Evolutionary conservation across 2,888 invertebrate species (phyloP), one percentile per base, ranked within the genome.

Genomic region (Mycalesis mineus): DNA sequence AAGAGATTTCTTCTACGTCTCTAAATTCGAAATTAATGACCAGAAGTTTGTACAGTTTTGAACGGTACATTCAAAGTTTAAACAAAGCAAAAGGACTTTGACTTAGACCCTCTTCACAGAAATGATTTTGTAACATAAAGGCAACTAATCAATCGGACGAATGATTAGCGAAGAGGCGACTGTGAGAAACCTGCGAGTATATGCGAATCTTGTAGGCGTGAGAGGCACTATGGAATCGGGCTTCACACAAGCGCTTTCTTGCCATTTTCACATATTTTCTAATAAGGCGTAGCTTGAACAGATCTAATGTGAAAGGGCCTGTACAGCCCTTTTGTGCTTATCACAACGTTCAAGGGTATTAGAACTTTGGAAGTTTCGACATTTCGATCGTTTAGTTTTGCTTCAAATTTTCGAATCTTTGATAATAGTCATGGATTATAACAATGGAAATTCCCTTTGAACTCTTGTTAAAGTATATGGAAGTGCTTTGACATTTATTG

Each of bases 351-450:
- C 67, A 69, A 72, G 71, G 68, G 76, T 73, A 78, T 84, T 80
- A 82, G 71, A 83, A 83, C 75, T 85, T 81, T 78, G 73, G 78
- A 83, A 83, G 75, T 85, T 81, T 77, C 73, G 78, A 80, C 75
- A 73, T 73, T 57, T 37, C 39, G 41, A 54, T 42, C 49, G 36
- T 49, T 51, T 68, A 33, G 29, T 55, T 57, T 55, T 45, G 41
- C 54, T 40, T n/a, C 58, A 74, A 73, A 65, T 76, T 73, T 68
- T 57, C 15, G 63, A 67, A 70, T 59, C 36, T 31, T 15, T 22
- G 33, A 15, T 22, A 53, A 22, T 33, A 17, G 56, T 44, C 28
- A 44, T 51, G 7, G 39, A 51, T 51, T 45, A 36, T 31, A 28
- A 15, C 9, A 31, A 40, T 41, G 11, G 41, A 31, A 40, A 14